Base-by-base conservation (phyloP, 1,140 invertebrate genomes). In the Semibalanus balanoides region DNA sequence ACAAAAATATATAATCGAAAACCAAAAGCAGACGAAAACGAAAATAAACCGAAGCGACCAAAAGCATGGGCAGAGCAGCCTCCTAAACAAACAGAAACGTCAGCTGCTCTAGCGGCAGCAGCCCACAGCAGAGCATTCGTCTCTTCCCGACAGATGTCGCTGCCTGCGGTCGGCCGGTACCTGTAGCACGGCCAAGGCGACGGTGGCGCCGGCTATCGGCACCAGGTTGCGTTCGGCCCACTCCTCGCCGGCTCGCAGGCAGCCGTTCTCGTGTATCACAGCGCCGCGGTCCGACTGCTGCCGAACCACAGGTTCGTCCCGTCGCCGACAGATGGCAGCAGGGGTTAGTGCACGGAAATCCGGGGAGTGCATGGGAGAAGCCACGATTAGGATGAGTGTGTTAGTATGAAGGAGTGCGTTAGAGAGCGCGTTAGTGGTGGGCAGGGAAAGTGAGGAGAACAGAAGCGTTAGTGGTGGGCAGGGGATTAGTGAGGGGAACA, bases 141-240 rank as follows among this genome's bases (percentile, higher is more conserved):
- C 17, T 40, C 35, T 40, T 5, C 17, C 35, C 35, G 35, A 40
- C 35, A 40, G 35, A 40, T 40, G 35, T n/a, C n/a, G n/a, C n/a
- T n/a, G n/a, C n/a, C n/a, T n/a, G n/a, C n/a, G n/a, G n/a, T n/a
- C n/a, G n/a, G n/a, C 35, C 35, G 75, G 79, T 85, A 96, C 94
- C 93, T 96, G 93, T 76, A 93, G 83, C 35, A 95, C 88, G 81
- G 93, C 90, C 79, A 94, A 87, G 77, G 88, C 90, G 76, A 98
- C 90, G 77, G 91, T 88, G 70, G 90, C 89, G 75, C 90, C 91
- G 64, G 93, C 93, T 31, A 96, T 94, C 78, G 91, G 90, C 75
- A 95, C 88, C 77, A 96, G 87, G 85, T 97, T 95, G 80, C 90
- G 87, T 84, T 97, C 94, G 79, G 97, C 87, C 95, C 95, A 98